These are phyloP conservation scores for Merluccius polli DNA, from an alignment of 2,797 vertebrate genomes.

Conservation along the genomic window DNA sequence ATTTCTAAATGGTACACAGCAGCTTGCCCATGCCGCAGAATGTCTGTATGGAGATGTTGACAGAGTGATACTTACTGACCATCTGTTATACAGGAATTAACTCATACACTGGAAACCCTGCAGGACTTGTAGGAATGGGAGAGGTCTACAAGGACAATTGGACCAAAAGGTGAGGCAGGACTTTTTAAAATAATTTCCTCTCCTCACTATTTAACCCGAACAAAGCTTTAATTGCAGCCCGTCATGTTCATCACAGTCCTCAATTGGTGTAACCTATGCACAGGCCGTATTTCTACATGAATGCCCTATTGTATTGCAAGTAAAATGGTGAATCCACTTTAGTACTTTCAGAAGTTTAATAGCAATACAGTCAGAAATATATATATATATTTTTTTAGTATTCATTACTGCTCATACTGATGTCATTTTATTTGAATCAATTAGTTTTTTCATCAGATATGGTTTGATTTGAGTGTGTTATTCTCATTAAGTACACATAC, in stretches of 20 bases:
- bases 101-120: slow-evolving; percentile 86
- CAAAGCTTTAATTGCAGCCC: not conserved
- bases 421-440: no score
- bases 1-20: slow-evolving; percentile 32
- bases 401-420: not conserved
- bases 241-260: not conserved
- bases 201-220: not conserved
- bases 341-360: not conserved
- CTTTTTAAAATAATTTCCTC: not conserved
- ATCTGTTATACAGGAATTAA: slow-evolving; percentile 80
- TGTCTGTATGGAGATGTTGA: not conserved
- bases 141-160: slow-evolving; percentile 86
- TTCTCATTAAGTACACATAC: not conserved
- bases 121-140: slow-evolving; percentile 79
- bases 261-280: not conserved
- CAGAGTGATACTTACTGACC: slow-evolving; percentile 6
- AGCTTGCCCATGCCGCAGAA: slow-evolving; percentile 34
- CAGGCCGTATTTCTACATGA: no score
- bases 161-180: slow-evolving; percentile 79
- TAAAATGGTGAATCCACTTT: not conserved
- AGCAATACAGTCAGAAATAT: not conserved
- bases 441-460: no score
- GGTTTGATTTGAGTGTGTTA: not conserved
- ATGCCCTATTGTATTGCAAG: no score
- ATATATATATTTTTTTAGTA: not conserved